These are phyloP conservation scores for Caenorhabditis macrosperma DNA, from an alignment of 2,888 invertebrate genomes.

Conservation along the genomic window DNA sequence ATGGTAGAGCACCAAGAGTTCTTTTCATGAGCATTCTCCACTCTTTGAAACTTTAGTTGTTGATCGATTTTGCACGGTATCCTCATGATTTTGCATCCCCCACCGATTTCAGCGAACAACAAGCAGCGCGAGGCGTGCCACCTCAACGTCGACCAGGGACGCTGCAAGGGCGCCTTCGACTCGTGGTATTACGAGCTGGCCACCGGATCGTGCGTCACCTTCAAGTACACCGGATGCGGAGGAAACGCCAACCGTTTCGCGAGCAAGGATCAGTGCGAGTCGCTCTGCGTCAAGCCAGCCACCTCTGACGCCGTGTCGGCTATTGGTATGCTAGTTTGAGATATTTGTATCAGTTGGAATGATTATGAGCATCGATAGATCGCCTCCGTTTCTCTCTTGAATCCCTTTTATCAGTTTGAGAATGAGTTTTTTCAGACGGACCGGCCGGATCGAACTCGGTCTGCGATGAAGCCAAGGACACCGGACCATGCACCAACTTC, in stretches of 20 bases:
- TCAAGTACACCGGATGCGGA: slow-evolving; percentile 79
- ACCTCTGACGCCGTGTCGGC: slow-evolving; percentile 18
- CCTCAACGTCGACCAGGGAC: slow-evolving; percentile 74
- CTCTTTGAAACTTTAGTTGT: too few species aligned
- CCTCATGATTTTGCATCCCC: slow-evolving; percentile 40
- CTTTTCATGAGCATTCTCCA: too few species aligned
- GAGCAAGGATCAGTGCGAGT: slow-evolving; percentile 72
- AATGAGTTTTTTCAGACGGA: slow-evolving; percentile 52
- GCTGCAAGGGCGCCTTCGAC: slow-evolving; percentile 77
- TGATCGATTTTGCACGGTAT: slow-evolving; percentile 2
- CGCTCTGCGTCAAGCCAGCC: slow-evolving; percentile 64
- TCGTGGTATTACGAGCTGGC: slow-evolving; percentile 78
- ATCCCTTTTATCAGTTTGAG: not conserved
- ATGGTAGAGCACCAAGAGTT: not conserved
- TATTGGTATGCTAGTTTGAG: slow-evolving; percentile 26
- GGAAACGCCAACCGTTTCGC: slow-evolving; percentile 77
- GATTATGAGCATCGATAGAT: not conserved
- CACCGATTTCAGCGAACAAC: slow-evolving; percentile 63
- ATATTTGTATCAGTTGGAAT: not conserved
- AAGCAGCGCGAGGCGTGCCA: slow-evolving; percentile 75
- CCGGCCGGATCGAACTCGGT: slow-evolving; percentile 67
- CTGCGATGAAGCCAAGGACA: slow-evolving; percentile 77
- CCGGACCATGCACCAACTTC: slow-evolving; percentile 76
- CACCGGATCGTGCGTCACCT: slow-evolving; percentile 75
- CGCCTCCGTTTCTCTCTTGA: not conserved